Evolutionary conservation across 2,113 vertebrate genomes (phyloP), one percentile per base, ranked within the genome.

Genomic region (Promerops cafer): DNA sequence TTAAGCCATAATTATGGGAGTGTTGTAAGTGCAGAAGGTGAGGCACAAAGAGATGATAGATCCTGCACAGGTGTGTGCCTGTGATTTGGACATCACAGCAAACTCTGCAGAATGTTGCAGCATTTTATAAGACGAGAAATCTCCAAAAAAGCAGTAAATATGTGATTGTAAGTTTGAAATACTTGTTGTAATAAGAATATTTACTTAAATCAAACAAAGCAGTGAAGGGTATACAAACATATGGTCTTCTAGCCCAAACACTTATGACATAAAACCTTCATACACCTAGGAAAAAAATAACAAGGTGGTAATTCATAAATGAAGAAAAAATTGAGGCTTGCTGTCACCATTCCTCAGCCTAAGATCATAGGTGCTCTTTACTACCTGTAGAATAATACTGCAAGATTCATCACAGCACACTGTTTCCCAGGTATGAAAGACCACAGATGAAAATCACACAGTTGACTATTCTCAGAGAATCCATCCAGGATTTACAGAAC

Each of bases 11-110:
- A 69, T 79, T 71, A 76, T 9, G 10, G 30, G 27, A 50, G 3
- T 45, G 28, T 70, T 83, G 13, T 23, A 45, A 83, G 30, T 66
- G 30, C 24, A 75, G 47, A 45, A 47, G 19, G 3, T 31, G n/a
- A 63, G 8, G 39, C 39, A 45, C 19, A 39, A 49, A 75, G 13
- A 26, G 52, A 70, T 44, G 22, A 44, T 53, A 69, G 42, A 49
- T 49, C 40, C 61, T 49, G 33, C 56, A 42, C 7, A 16, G 37
- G 16, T 21, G 13, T 23, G 7, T 0, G 0, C 9, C 35, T 47
- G 24, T 53, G 39, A 35, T 54, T 66, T 56, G 74, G 31, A 64
- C 44, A 84, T 39, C 20, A 18, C 16, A 54, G 52, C 13, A 82
- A 93, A 90, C 16, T 82, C 40, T 64, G 42, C 37, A 66, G 59